A percentile compares a stretch with the other conserved stretches of the same genome.
phyloP scores from a whole-genome alignment of 2,113 vertebrate species.

The Syngnathoides biaculeatus region DNA sequence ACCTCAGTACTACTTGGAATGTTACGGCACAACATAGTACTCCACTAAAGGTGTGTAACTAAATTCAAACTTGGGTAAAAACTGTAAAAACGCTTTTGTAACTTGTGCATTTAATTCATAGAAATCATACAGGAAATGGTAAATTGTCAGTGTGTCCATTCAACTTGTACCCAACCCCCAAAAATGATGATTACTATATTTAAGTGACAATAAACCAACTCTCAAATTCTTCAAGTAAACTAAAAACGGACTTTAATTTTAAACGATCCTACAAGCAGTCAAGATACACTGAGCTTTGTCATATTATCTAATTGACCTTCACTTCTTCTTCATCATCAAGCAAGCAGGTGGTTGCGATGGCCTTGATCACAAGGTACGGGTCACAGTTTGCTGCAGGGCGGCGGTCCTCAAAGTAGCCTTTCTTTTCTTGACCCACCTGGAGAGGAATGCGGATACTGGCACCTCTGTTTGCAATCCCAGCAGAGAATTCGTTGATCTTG shows the following conservation, averaged over 20 bases:
- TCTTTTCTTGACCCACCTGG: constrained; percentile 70
- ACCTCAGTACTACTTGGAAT: no score
- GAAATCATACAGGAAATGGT: no score
- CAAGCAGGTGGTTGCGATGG: constrained; percentile 69
- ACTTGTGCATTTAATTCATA: no score
- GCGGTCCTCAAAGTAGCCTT: constrained; percentile 78
- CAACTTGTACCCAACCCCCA: no score
- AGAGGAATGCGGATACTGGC: constrained; percentile 80
- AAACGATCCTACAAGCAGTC: background rate
- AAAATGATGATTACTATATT: no score
- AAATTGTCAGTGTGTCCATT: no score
- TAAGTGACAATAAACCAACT: background rate
- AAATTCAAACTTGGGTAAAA: no score
- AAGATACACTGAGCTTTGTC: background rate
- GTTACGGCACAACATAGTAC: no score
- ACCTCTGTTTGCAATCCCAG: constrained; percentile 69
- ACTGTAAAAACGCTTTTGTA: no score
- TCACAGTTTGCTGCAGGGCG: constrained; percentile 79
- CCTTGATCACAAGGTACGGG: constrained; percentile 71
- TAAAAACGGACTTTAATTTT: background rate
- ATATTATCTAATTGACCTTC: background rate
- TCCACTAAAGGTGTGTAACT: no score
- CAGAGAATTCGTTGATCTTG: constrained; percentile 74
- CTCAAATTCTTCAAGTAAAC: background rate
- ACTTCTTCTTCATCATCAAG: constrained; percentile 30